These are phyloP conservation scores for Eupithecia centaureata DNA, from an alignment of 2,888 invertebrate genomes.

Conservation along the genomic window DNA sequence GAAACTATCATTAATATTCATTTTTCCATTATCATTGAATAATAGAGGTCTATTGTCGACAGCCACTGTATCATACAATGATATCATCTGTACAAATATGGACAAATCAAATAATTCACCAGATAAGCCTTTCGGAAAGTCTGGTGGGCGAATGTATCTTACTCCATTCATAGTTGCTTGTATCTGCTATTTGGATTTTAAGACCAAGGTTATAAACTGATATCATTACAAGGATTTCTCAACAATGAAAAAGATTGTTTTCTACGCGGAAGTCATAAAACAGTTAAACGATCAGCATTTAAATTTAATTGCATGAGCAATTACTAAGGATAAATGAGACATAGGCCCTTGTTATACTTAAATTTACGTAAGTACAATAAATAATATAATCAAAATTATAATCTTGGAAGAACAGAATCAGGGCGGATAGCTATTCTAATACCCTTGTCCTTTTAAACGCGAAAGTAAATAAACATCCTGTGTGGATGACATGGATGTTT, in stretches of 20 bases:
- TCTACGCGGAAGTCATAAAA: background rate
- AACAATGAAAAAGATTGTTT: background rate
- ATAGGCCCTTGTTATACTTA: background rate
- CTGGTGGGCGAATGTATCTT: conserved; percentile 18
- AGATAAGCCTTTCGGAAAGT: conserved; percentile 23
- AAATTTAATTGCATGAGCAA: background rate
- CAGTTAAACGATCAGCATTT: background rate
- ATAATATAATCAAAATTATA: background rate
- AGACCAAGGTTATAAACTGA: conserved; percentile 14
- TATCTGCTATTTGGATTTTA: background rate
- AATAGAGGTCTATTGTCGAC: conserved; percentile 22
- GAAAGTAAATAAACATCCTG: no score
- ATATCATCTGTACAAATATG: conserved; percentile 32
- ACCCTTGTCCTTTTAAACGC: no score
- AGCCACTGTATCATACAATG: conserved; percentile 23
- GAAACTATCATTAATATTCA: background rate
- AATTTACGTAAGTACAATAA: background rate
- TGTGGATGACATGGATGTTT: no score
- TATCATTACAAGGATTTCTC: background rate
- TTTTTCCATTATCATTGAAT: conserved; percentile 12
- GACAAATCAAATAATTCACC: conserved; percentile 24
- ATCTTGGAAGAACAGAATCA: background rate
- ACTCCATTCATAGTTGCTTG: background rate
- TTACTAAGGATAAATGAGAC: background rate
- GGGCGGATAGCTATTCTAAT: background rate